Percentiles rank a stretch among this genome's conserved stretches.
Evolutionary conservation across 2,113 vertebrate genomes (phyloP).

Genomic region (Lepisosteus oculatus): DNA sequence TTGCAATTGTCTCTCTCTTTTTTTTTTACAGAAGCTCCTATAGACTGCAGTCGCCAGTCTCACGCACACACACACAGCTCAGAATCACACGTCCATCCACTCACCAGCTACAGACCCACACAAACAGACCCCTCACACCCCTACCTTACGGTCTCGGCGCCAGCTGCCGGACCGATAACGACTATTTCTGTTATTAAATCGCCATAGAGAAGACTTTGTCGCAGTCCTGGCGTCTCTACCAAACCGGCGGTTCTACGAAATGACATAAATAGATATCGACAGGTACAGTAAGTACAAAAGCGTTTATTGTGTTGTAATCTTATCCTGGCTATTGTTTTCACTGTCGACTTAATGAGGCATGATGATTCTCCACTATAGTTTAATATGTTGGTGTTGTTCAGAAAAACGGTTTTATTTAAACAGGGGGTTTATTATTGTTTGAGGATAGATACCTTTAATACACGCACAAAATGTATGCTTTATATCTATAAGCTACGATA

Average conservation of each 20-base stretch:
- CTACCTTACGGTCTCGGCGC: background rate
- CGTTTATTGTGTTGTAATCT: background rate
- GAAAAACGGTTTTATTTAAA: too few relatives aligned
- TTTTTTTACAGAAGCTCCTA: too few relatives aligned
- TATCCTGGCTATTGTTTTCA: too few relatives aligned
- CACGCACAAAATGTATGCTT: too few relatives aligned
- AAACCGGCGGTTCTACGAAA: background rate
- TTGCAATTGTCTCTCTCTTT: too few relatives aligned
- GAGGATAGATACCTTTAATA: background rate
- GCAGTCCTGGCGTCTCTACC: background rate
- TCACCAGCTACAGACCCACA: background rate
- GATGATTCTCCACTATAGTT: too few relatives aligned
- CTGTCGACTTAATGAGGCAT: too few relatives aligned
- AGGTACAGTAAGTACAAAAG: constrained; percentile 9
- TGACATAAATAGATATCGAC: background rate
- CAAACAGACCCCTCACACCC: background rate
- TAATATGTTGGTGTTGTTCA: background rate
- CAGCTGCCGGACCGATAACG: background rate
- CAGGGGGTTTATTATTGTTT: background rate
- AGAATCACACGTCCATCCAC: background rate
- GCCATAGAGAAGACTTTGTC: background rate
- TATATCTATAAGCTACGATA: too few relatives aligned
- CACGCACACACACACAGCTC: background rate
- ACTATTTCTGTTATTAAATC: background rate
- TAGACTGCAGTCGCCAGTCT: too few relatives aligned